Evolutionary conservation across 2,888 invertebrate species (phyloP).

Genomic region (Caenorhabditis parvicauda): DNA sequence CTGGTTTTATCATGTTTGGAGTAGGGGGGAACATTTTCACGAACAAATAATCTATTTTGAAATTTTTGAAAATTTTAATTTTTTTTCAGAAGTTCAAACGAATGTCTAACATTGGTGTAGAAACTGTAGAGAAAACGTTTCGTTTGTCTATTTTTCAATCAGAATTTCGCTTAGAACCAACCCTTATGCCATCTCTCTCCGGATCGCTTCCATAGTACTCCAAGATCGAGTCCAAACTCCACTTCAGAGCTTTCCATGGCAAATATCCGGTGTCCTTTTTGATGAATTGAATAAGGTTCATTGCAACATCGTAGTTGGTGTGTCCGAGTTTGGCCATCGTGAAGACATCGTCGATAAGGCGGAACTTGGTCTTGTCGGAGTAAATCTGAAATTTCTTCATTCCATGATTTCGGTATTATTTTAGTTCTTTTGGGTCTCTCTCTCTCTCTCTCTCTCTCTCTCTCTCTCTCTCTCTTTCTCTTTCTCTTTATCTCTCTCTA

Average conservation of each 20-base stretch:
- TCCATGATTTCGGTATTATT: too few relatives aligned
- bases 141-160: background rate
- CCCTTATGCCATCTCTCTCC: conserved; percentile 10
- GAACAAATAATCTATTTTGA: too few relatives aligned
- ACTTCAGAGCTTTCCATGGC: conserved; percentile 14
- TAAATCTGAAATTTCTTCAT: conserved; percentile 16
- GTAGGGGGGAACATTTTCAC: too few relatives aligned
- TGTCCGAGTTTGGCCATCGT: conserved; percentile 27
- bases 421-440: too few relatives aligned
- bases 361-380: conserved; percentile 18
- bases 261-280: conserved; percentile 26
- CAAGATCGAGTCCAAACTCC: conserved; percentile 4
- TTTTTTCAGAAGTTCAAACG: too few relatives aligned
- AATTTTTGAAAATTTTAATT: too few relatives aligned
- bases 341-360: conserved; percentile 40
- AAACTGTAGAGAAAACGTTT: too few relatives aligned
- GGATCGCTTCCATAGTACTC: conserved; percentile 27
- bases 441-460: background rate
- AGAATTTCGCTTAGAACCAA: too few relatives aligned
- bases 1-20: too few relatives aligned
- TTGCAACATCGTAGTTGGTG: conserved; percentile 26
- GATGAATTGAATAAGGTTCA: conserved; percentile 25
- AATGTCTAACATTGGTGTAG: too few relatives aligned
- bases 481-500: too few relatives aligned
- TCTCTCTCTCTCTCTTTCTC: background rate